These are phyloP conservation scores for Microctonus aethiopoides DNA, from an alignment of 2,888 invertebrate species.

Conservation along the genomic window DNA sequence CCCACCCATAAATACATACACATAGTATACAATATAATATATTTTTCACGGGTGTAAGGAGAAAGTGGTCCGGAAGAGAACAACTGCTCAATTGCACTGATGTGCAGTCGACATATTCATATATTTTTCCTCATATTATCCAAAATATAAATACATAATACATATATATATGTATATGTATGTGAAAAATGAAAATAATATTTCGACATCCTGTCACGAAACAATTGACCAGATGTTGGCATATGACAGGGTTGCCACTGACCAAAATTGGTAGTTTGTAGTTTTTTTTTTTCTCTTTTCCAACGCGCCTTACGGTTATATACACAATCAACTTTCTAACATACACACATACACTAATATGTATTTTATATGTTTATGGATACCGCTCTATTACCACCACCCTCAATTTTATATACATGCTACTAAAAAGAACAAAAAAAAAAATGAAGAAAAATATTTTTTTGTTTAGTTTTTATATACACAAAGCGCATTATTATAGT, in stretches of 20 bases:
- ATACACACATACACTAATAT: neutral
- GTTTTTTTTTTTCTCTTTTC: no score
- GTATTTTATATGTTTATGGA: neutral
- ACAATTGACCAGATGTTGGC: constrained; percentile 44
- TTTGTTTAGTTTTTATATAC: neutral
- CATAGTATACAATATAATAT: constrained; percentile 18
- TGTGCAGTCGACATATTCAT: constrained; percentile 7
- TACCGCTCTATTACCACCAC: neutral
- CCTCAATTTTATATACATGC: neutral
- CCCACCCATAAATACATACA: constrained; percentile 12
- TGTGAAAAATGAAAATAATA: constrained; percentile 35
- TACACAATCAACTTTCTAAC: neutral
- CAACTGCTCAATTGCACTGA: constrained; percentile 28
- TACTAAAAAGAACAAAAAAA: no score
- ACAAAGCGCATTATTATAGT: neutral
- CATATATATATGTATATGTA: neutral
- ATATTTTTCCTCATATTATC: constrained; percentile 22
- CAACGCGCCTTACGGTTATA: constrained; percentile 23
- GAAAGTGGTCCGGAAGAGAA: constrained; percentile 37
- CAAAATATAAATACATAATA: neutral
- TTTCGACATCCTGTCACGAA: constrained; percentile 41
- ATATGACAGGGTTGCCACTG: constrained; percentile 22
- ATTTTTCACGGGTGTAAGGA: constrained; percentile 16
- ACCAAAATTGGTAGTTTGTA: constrained; percentile 32
- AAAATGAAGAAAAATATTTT: neutral